Evolutionary conservation across 2,888 invertebrate species (phyloP).

Genomic region (Scaptomyza reducta): DNA sequence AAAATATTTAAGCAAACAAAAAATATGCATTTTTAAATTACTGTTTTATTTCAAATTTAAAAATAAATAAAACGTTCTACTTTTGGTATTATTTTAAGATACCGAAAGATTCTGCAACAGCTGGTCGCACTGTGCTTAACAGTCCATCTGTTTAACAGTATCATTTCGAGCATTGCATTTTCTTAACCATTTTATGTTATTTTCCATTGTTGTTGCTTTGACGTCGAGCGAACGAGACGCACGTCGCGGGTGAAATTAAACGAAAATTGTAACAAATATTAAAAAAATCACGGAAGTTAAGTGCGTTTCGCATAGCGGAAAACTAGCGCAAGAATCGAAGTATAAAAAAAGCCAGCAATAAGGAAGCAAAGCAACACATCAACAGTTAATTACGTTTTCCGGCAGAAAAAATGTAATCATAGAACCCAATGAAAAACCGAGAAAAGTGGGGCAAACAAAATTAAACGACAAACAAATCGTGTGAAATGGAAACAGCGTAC

Average conservation of each 20-base stretch:
- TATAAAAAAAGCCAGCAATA: conserved; percentile 14
- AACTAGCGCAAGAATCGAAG: conserved; percentile 13
- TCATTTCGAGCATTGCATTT: conserved; percentile 33
- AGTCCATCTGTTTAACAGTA: conserved; percentile 12
- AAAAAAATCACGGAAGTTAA: conserved; percentile 33
- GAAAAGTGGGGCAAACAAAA: conserved; percentile 33
- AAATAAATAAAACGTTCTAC: background rate
- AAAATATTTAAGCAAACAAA: no score
- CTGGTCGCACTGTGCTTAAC: conserved; percentile 29
- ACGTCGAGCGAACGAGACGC: conserved; percentile 43
- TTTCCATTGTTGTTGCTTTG: conserved; percentile 36
- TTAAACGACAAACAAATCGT: conserved; percentile 25
- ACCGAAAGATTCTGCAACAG: background rate
- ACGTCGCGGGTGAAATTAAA: conserved; percentile 44
- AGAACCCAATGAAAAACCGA: conserved; percentile 33
- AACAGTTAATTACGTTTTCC: conserved; percentile 34
- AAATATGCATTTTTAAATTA: background rate
- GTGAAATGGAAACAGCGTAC: conserved; percentile 62
- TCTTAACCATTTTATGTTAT: conserved; percentile 15
- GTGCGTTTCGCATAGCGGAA: conserved; percentile 36
- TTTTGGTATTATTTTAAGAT: conserved; percentile 16
- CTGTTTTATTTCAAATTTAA: no score
- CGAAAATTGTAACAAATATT: conserved; percentile 27
- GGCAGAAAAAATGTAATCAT: conserved; percentile 37
- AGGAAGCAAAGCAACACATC: conserved; percentile 9